Evolutionary conservation across 2,888 invertebrate species (phyloP), one percentile per base, ranked within the genome.

Genomic region (Pomacea canaliculata): DNA sequence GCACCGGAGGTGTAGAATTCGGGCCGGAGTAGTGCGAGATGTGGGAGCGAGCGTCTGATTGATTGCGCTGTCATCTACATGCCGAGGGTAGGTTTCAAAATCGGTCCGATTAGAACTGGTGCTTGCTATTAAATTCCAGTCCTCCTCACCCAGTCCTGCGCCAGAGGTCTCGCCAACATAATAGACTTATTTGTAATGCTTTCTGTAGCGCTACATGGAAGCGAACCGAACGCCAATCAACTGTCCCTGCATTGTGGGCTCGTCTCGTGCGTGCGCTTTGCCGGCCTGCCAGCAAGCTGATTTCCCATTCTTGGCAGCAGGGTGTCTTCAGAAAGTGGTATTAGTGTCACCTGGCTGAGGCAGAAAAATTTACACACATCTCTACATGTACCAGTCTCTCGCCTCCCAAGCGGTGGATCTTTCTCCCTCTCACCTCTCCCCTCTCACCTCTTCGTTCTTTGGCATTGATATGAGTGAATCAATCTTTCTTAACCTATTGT

Each of bases 291-390:
- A 37, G 68, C 59, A 73, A 56, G 73, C 51, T 66, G 68, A 73
- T 69, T 69, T 74, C 46, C 68, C 63, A 48, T 60, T 60, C 23
- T 46, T 16, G 74, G 60, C 74, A 74, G 74, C 74, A 48, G 69
- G 74, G 69, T n/a, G 46, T 60, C 69, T 68, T 59, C 49, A n/a
- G 66, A 13, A 46, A 62, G 27, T 27, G 74, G 74, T 74, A 69
- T 74, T 74, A 74, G 74, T 74, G 74, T 69, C 74, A 74, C 59
- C 59, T n/a, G 59, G 49, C 12, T 16, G 23, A 23, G 66, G 65
- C 51, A 16, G 51, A 56, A 7, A 56, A 56, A 13, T 56, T 56
- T 56, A 16, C 51, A 56, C 51, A 56, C 51, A 56, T 56, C 51
- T 56, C 51, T 13, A 16, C 51, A 56, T 56, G 27, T 19, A 51